Base-by-base conservation (phyloP, 2,113 vertebrate species). In the Eretmodus cyanostictus region DNA sequence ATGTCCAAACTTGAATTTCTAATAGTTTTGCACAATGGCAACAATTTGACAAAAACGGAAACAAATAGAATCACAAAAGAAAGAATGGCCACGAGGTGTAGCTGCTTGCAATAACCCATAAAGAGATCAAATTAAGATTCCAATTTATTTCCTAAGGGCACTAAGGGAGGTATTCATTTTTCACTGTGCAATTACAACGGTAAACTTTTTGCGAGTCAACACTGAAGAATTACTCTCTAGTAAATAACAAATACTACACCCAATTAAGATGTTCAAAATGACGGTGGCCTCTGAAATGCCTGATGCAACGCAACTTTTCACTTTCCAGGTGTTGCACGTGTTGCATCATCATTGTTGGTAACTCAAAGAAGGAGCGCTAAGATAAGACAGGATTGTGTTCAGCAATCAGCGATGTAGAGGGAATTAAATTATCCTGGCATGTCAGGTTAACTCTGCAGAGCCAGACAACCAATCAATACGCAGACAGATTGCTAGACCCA, bases 401-500 rank as follows among this genome's bases (percentile, higher is more conserved):
- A 22, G 78, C 59, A 81, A 89, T 92, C 86, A 29, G 87, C 82
- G 4, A 57, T 45, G 63, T 53, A 45, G 78, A 82, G 80, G 86
- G 87, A 93, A 93, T 88, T 81, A 83, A 86, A 92, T 49, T 86
- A 92, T 85, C 81, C 81, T 22, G 22, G 76, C 86, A 81, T 63
- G 84, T 86, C 85, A 87, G 89, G 89, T 90, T 90, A 93, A 86
- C 89, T 84, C 89, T 59, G 86, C 90, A 71, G 85, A 40, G 82
- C 76, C 94, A 91, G 90, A 88, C 89, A 92, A 86, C 93, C 89
- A 94, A 96, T 96, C 95, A 96, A 95, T 94, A 93, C 80, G 13
- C 83, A 93, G 93, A 92, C 89, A 86, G 91, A 89, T 83, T 92
- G 93, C 87, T 66, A 92, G 91, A 92, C 91, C 93, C 87, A 54